A percentile compares a stretch with the other conserved stretches of the same genome.
These are phyloP conservation scores for Eristalis pertinax DNA, from an alignment of 2,888 invertebrate species.

Conservation along the genomic window DNA sequence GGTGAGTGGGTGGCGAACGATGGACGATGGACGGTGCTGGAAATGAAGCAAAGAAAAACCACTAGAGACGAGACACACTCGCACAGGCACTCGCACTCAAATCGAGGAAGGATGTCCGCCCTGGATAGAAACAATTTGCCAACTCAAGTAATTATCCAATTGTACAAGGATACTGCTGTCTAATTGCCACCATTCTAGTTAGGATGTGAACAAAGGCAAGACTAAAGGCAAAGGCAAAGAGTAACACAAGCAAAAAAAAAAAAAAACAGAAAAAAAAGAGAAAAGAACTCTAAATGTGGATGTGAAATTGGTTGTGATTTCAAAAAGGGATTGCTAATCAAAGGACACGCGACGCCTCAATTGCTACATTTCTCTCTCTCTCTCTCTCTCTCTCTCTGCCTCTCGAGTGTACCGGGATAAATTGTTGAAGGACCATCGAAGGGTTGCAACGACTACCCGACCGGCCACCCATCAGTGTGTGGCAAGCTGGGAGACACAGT, in stretches of 20 bases:
- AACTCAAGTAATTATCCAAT: constrained; percentile 70
- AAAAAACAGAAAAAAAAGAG: neutral
- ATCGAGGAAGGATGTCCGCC: constrained; percentile 52
- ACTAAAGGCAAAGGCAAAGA: constrained; percentile 13
- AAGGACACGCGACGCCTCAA: constrained; percentile 64
- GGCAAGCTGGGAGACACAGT: neutral
- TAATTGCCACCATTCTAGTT: constrained; percentile 58
- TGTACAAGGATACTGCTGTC: constrained; percentile 66
- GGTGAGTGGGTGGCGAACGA: neutral
- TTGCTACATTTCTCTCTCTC: constrained; percentile 21
- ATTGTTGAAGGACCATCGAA: constrained; percentile 51
- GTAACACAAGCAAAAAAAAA: neutral
- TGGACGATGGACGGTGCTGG: neutral
- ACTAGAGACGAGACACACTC: constrained; percentile 7
- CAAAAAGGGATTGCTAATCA: constrained; percentile 68
- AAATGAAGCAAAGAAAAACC: constrained; percentile 1
- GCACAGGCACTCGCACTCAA: neutral
- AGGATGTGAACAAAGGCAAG: constrained; percentile 17
- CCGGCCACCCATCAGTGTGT: neutral
- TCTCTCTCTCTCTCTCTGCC: neutral
- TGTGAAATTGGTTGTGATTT: constrained; percentile 68
- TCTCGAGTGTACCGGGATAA: constrained; percentile 26
- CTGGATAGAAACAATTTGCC: constrained; percentile 62
- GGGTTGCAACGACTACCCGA: constrained; percentile 4
- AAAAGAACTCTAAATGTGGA: constrained; percentile 34